Conservation (phyloP, 2,888 invertebrate genomes). For the Trisateles emortualis region DNA sequence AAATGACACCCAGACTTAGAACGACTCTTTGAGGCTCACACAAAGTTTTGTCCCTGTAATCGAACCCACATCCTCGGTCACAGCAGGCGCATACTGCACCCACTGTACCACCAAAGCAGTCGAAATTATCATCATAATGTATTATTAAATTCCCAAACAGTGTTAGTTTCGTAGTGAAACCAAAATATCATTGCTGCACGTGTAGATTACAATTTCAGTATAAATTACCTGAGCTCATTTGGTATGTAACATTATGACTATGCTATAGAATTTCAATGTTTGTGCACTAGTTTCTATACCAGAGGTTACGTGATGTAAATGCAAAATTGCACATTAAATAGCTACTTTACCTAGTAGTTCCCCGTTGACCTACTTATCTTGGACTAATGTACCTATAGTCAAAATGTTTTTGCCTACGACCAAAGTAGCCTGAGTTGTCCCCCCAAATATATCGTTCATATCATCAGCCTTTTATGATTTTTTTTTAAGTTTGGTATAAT, state of each 20-base stretch:
- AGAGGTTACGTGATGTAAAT: constrained; percentile 37
- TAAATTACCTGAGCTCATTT: constrained; percentile 34
- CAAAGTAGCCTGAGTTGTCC: not conserved
- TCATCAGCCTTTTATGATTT: no score
- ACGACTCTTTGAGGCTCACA: no score
- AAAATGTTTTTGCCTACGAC: no score
- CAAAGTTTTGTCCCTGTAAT: no score
- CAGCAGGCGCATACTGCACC: no score
- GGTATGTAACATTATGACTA: constrained; percentile 28
- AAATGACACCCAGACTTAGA: no score
- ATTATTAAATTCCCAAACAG: not conserved
- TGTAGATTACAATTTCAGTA: constrained; percentile 20
- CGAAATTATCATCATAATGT: no score
- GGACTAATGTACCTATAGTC: no score
- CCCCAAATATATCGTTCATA: no score
- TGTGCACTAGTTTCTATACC: constrained; percentile 34
- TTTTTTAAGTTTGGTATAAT: no score
- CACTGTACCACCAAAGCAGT: no score
- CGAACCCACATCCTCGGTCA: no score
- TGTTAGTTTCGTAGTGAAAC: constrained; percentile 2
- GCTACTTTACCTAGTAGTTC: not conserved
- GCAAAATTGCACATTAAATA: constrained; percentile 32
- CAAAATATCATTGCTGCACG: constrained; percentile 12
- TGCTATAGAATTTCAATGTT: constrained; percentile 31
- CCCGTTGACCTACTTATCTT: not conserved